phyloP scores from a whole-genome alignment of 2,797 vertebrate genomes.

The Lates japonicus region DNA sequence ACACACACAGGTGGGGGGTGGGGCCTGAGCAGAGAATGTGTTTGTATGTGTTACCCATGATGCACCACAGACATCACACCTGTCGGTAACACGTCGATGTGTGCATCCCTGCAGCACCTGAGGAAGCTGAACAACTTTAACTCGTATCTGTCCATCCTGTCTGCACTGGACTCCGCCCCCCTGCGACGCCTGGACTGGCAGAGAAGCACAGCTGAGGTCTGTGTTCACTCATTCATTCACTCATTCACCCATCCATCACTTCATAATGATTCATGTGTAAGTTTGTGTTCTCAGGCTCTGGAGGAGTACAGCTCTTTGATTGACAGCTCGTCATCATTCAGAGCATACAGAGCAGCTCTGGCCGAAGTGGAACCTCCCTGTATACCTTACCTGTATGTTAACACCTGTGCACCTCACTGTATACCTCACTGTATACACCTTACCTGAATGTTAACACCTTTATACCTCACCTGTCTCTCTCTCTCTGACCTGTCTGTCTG shows the following conservation, averaged over 20 bases:
- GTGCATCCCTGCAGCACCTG: constrained; percentile 87
- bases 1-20: background rate
- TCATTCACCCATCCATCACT: too few species aligned
- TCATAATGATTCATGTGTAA: background rate
- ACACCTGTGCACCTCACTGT: background rate
- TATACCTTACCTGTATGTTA: constrained; percentile 90
- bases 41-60: too few species aligned
- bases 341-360: constrained; percentile 92
- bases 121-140: constrained; percentile 97
- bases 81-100: background rate
- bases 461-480: background rate
- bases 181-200: constrained; percentile 96
- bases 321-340: constrained; percentile 96
- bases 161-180: constrained; percentile 94
- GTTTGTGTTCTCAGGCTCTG: constrained; percentile 84
- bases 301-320: constrained; percentile 95
- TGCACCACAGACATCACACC: background rate
- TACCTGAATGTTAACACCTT: background rate
- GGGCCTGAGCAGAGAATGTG: background rate
- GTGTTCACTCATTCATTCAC: constrained; percentile 17
- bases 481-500: constrained; percentile 12
- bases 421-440: background rate
- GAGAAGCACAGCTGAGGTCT: constrained; percentile 93
- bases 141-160: constrained; percentile 96
- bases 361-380: constrained; percentile 94